Percentiles rank a stretch among this genome's conserved stretches.
Conservation (phyloP, 2,888 invertebrate genomes). For the Dorcus parallelipipedus region DNA sequence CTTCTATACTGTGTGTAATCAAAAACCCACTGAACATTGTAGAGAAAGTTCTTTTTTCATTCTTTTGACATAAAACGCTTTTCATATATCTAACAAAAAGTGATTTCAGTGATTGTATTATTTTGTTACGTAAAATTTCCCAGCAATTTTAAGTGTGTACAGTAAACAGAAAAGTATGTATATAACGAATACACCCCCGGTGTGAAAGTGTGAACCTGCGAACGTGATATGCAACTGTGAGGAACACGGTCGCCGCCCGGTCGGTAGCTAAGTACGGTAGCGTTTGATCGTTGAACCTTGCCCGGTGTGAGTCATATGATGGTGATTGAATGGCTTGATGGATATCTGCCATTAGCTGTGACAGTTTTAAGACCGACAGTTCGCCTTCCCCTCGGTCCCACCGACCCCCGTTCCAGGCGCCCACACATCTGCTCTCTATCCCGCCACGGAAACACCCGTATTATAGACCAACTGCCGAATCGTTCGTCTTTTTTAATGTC, state of each 20-base stretch:
- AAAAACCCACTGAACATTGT: no score
- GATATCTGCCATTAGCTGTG: constrained; percentile 52
- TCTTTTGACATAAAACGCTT: no score
- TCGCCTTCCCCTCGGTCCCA: constrained; percentile 19
- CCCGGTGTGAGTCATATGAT: constrained; percentile 40
- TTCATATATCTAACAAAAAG: no score
- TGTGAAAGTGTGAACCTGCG: constrained; percentile 22
- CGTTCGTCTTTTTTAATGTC: constrained; percentile 42
- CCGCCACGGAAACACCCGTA: constrained; percentile 26
- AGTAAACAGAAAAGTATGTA: no score
- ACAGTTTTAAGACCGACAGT: constrained; percentile 48
- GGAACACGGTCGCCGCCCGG: constrained; percentile 14
- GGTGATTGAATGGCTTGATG: constrained; percentile 51
- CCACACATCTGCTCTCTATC: constrained; percentile 34
- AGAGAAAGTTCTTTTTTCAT: no score
- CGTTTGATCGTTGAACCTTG: constrained; percentile 34
- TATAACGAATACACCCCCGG: neutral
- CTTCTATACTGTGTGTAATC: no score
- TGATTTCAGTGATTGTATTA: no score
- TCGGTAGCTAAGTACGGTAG: constrained; percentile 28
- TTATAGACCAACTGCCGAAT: constrained; percentile 39
- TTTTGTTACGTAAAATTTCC: no score
- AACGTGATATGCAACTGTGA: constrained; percentile 22
- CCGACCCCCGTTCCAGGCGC: constrained; percentile 21
- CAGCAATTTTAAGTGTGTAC: no score